A percentile compares a stretch with the other conserved stretches of the same genome.
These are phyloP conservation scores for Augochlora pura DNA, from an alignment of 1,140 invertebrate genomes.

Conservation along the genomic window DNA sequence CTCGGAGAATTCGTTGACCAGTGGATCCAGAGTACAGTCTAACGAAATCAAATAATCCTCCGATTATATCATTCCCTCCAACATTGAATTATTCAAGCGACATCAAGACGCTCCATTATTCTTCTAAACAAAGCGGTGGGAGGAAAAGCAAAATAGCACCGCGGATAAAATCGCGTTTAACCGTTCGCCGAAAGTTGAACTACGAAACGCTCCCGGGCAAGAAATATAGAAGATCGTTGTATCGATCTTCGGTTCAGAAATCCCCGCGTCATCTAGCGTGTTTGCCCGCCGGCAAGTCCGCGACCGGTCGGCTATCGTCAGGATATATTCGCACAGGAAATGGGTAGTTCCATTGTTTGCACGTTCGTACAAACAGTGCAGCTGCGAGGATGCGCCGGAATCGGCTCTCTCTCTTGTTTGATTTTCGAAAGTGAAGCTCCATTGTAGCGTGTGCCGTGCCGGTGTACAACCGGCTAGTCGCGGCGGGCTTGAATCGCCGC, in stretches of 20 bases:
- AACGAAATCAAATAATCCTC: no score
- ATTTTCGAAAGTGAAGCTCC: conserved; percentile 76
- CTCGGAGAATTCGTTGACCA: no score
- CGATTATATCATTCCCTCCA: no score
- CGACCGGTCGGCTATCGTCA: conserved; percentile 69
- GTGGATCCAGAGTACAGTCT: no score
- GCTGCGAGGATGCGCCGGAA: conserved; percentile 66
- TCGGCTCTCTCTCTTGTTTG: conserved; percentile 65
- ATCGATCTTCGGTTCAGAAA: conserved; percentile 29
- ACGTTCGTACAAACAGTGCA: conserved; percentile 74
- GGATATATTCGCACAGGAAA: conserved; percentile 73
- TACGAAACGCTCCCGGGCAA: background rate
- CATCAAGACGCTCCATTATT: no score
- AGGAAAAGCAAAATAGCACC: no score
- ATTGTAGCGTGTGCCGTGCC: conserved; percentile 54
- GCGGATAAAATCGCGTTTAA: no score
- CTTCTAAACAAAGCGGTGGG: no score
- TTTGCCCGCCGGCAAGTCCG: conserved; percentile 68
- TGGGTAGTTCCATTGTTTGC: conserved; percentile 73
- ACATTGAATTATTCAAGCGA: no score
- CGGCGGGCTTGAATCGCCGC: conserved; percentile 17
- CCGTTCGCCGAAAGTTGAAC: background rate
- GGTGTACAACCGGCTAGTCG: conserved; percentile 23
- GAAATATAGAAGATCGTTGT: background rate
- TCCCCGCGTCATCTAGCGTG: conserved; percentile 38